These are phyloP conservation scores for Cardiocondyla obscurior DNA, from an alignment of 1,140 invertebrate genomes.

Conservation along the genomic window DNA sequence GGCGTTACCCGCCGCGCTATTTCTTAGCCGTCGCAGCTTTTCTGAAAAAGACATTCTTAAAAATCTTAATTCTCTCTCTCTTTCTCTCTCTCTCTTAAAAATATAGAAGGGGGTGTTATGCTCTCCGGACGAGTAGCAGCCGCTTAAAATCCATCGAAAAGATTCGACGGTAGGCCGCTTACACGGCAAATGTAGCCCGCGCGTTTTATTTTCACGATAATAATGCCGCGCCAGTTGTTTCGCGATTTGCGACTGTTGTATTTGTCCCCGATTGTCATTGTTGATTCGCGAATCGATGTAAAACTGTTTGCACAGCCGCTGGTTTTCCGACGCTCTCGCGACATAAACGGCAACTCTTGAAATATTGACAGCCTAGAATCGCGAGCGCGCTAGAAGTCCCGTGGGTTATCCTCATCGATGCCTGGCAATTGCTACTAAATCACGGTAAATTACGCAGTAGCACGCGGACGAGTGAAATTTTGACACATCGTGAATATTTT, in stretches of 20 bases:
- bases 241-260: background rate
- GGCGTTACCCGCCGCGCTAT: conserved; percentile 42
- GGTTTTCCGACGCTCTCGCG: background rate
- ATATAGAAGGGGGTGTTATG: background rate
- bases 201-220: background rate
- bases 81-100: conserved; percentile 10
- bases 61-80: conserved; percentile 64
- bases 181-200: background rate
- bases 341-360: background rate
- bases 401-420: conserved; percentile 12
- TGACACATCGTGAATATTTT: background rate
- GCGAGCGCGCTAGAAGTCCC: conserved; percentile 25
- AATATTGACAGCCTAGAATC: conserved; percentile 47
- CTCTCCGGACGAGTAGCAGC: background rate
- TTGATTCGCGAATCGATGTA: background rate
- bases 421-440: conserved; percentile 25
- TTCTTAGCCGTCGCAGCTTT: conserved; percentile 55
- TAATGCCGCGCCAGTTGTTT: background rate
- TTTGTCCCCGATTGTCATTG: background rate
- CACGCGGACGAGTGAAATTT: background rate
- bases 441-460: conserved; percentile 28
- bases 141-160: background rate
- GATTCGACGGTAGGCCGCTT: background rate
- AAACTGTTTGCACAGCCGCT: background rate
- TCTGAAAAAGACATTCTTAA: conserved; percentile 72